Base-by-base conservation (phyloP, 2,888 invertebrate species). In the Tortricodes alternella region DNA sequence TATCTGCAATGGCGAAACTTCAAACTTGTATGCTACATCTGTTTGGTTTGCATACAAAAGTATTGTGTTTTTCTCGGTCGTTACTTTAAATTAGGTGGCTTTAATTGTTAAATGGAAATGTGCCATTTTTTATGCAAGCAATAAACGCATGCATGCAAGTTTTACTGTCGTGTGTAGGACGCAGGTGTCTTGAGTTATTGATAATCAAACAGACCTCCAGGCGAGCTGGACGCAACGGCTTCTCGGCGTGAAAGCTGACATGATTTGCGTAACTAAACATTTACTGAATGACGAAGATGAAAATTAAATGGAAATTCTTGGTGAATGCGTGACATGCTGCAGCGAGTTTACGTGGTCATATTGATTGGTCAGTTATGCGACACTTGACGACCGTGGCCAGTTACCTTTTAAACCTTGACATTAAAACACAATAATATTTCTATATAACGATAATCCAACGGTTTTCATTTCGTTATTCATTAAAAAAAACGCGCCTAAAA, bases 1-100 rank as follows among this genome's bases (percentile, higher is more conserved):
- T 13, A 23, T 8, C 15, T n/a, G 11, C 1, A 24, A 7, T 9
- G 5, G 24, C 16, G 15, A 23, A 32, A 18, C 4, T 29, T 32
- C 19, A 16, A 44, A 29, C 13, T 32, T 24, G 38, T 58, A 57
- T 61, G 58, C 60, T 59, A 48, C 56, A 65, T 62, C 41, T 53
- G 56, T 53, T 56, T 62, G 59, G 56, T 53, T 56, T 62, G 59
- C 61, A 66, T 61, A 60, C 61, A 60, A 58, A 59, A 53, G 58
- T 49, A 44, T 32, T 21, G 46, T 5, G 18, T 35, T 56, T 38
- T 49, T 23, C 11, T 29, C 16, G 49, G 6, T 49, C 37, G 29
- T 43, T 55, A 38, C 18, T 41, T 48, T 55, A 55, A 48, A 37
- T 44, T 23, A 44, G 35, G 44, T 37, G 49, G 44, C 59, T 60